These are phyloP conservation scores for Latrodectus elegans DNA, from an alignment of 2,888 invertebrate species.

Conservation along the genomic window DNA sequence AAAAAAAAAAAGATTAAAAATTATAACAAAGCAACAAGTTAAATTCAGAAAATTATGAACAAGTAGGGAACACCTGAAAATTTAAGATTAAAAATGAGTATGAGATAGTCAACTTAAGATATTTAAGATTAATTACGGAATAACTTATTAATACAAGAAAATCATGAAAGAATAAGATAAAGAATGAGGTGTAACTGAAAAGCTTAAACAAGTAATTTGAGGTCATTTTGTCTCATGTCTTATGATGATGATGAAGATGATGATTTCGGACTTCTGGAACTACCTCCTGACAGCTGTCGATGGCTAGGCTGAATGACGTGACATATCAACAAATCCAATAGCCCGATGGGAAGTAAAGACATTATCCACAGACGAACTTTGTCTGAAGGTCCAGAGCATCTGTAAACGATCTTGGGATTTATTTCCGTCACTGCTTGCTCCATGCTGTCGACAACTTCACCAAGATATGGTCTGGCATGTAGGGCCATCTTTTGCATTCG, in stretches of 20 bases:
- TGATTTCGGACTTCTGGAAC: not conserved
- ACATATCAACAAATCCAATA: conserved; percentile 59
- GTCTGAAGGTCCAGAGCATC: conserved; percentile 59
- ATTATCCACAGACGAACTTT: conserved; percentile 58
- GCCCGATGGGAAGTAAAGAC: conserved; percentile 41
- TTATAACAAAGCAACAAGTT: no score
- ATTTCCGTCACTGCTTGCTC: conserved; percentile 72
- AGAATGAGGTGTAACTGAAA: not conserved
- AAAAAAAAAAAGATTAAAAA: no score
- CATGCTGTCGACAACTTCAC: conserved; percentile 73
- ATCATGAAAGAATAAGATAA: not conserved
- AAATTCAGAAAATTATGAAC: no score
- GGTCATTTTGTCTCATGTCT: no score
- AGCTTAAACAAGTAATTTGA: not conserved
- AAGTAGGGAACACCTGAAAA: no score
- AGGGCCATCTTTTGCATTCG: conserved; percentile 63
- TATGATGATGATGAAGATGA: conserved; percentile 2
- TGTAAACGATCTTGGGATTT: conserved; percentile 37
- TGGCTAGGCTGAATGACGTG: conserved; percentile 59
- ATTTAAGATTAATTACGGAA: not conserved
- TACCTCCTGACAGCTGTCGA: conserved; percentile 48
- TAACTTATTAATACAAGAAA: not conserved
- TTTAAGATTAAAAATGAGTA: no score
- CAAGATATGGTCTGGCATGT: conserved; percentile 71
- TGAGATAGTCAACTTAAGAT: no score